Base-by-base conservation (phyloP, 2,113 vertebrate genomes). In the Dicrurus megarhynchus region DNA sequence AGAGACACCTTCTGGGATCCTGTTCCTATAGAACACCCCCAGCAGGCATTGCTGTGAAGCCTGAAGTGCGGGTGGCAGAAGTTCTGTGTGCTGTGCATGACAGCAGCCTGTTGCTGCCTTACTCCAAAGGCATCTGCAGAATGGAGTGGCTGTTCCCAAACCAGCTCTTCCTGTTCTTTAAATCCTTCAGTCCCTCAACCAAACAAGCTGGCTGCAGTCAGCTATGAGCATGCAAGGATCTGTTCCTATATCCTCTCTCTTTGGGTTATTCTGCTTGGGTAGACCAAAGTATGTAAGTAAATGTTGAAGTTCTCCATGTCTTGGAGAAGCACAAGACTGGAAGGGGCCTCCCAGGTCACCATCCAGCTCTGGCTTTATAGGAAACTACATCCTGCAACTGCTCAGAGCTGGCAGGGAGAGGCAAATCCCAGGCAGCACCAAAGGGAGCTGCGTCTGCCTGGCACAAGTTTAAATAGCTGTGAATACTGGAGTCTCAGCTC, bases 31-130 rank as follows among this genome's bases (percentile, higher is more conserved):
- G 3, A 16, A 65, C 59, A 35, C 52, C 73, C 82, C 73, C 68
- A 75, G 86, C 88, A 83, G 75, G 28, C 0, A 0, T 20, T 44
- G 65, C 68, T 11, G n/a, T 89, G 83, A 57, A 37, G 71, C 63
- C 75, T 57, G 57, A 52, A 13, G 44, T 65, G 86, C 41, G 26
- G 56, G 44, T 33, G 80, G 56, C 33, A 55, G 83, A 57, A 61
- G 7, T 39, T 87, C 46, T 94, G 93, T 84, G 90, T 86, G 85
- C 61, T 77, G 47, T 70, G 87, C 92, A 81, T 93, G 95, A 7
- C 16, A 44, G 53, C 77, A 83, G 8, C 88, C 24, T 47, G 1
- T 20, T 33, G 13, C 73, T 78, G 80, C 78, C 46, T 37, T 42
- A 2, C 41, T 80, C 53, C 16, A 28, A 21, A n/a, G 6, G 86